Evolutionary conservation across 2,888 invertebrate genomes (phyloP), one percentile per base, ranked within the genome.

Genomic region (Gymnoscelis rufifasciata): DNA sequence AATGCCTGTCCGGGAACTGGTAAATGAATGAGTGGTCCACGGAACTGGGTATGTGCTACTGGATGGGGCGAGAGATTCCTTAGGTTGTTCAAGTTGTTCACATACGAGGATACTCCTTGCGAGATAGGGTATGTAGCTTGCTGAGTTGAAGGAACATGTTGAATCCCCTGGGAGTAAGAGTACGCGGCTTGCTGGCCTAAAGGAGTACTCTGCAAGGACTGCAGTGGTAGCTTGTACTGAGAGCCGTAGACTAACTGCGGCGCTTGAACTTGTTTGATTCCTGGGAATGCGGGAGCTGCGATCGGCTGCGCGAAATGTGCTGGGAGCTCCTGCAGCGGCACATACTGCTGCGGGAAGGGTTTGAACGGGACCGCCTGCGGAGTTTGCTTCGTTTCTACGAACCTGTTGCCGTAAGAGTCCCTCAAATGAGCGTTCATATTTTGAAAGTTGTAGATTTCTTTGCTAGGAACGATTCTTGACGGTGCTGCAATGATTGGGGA

Each of bases 401-500:
- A 86, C 54, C 67, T 71, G 41, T 88, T 84, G 14, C 88, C 88
- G 51, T 88, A 88, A 0, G 88, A 88, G 56, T 88, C 88, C 56
- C 72, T 82, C 48, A 87, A 61, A 51, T 68, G 75, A 13, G 71
- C 72, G 43, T 75, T 76, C 12, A 68, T 60, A 33, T 74, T 78
- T 36, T 76, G 75, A 13, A 74, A 60, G 28, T 66, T 54, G 33
- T 59, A 64, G 44, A 74, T 69, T 11, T 77, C 71, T 40, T 76
- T 78, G 35, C 82, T 71, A 1, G 82, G 79, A 8, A 77, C 54
- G 29, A 68, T 30, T 35, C 73, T 72, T 4, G 74, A 71, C 4
- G 78, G 76, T 7, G 71, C 68, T 1, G 64, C 38, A 19, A 71
- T 47, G 31, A 72, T 68, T 5, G 83, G 84, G 13, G 74, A 59